Evolutionary conservation across 1,140 invertebrate genomes (phyloP).

Genomic region (Leptinotarsa defecta): DNA sequence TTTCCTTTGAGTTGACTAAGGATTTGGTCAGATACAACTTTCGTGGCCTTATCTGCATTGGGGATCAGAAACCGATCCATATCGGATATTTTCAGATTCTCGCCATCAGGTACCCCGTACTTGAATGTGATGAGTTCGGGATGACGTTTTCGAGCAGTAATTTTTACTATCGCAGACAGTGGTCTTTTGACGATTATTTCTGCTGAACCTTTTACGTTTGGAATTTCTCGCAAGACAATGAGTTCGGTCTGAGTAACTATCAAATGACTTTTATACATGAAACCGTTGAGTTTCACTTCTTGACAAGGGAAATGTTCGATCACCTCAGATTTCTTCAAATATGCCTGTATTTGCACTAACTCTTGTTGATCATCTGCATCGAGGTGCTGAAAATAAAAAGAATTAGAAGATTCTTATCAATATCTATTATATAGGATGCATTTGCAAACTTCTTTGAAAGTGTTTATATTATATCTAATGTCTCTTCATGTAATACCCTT

Average conservation of each 20-base stretch:
- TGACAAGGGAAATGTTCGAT: constrained; percentile 87
- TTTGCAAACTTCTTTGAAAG: too few species aligned
- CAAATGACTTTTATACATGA: constrained; percentile 83
- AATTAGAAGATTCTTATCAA: too few species aligned
- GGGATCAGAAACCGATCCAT: constrained; percentile 93
- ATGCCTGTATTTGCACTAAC: constrained; percentile 72
- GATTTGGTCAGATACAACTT: constrained; percentile 77
- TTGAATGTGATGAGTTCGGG: constrained; percentile 96
- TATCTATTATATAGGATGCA: too few species aligned
- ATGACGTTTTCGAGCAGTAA: constrained; percentile 91
- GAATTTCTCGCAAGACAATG: constrained; percentile 82
- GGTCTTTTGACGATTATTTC: constrained; percentile 84
- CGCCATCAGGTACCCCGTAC: constrained; percentile 79
- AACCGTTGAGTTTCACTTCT: constrained; percentile 87
- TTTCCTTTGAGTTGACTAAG: constrained; percentile 59
- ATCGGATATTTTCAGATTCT: constrained; percentile 76
- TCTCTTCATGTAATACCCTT: too few species aligned
- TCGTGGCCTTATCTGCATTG: constrained; percentile 87
- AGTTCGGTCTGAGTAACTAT: constrained; percentile 88
- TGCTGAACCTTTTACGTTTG: constrained; percentile 74
- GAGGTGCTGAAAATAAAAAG: constrained; percentile 30
- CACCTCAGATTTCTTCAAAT: constrained; percentile 83
- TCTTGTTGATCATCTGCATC: constrained; percentile 70
- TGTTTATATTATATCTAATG: too few species aligned
- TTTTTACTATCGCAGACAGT: constrained; percentile 89